Evolutionary conservation across 1,140 invertebrate species (phyloP), one percentile per base, ranked within the genome.

Genomic region (Phymorhynchus buccinoides): DNA sequence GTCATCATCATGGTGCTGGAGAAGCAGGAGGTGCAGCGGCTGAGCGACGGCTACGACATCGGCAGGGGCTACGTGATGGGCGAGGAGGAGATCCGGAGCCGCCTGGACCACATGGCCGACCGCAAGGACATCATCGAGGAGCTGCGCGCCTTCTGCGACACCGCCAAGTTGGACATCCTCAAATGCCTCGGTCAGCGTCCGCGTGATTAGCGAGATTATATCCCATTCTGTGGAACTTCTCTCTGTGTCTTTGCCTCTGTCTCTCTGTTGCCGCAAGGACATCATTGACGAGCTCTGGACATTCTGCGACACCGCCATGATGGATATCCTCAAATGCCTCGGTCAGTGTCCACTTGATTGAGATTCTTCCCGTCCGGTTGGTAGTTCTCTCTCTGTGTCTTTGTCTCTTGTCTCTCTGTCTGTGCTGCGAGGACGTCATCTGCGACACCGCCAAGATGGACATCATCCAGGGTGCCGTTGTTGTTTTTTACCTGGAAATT

Each of bases 41-140:
- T 94, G 9, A 91, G 90, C 82, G 90, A 91, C 44, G 93, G 92
- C 18, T 94, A 92, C 87, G 93, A 94, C 85, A 88, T 94, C 1
- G 93, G 91, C 3, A 91, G 94, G 91, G 95, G 95, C 22, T 95
- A 94, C 84, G 94, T 95, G 22, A 93, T 93, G 0, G 95, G 94
- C 0, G 94, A 95, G 62, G 94, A 95, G 86, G 95, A 95, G 89
- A 94, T 95, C 0, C 91, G 93, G 27, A 94, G 93, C 62, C 90
- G 95, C 16, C 90, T 95, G 4, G 94, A 94, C n/a, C 94, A 95
- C 85, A 92, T 95, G 85, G 93, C 95, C 4, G 94, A 95, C 68
- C 93, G 95, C 86, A 91, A 93, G 32, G 89, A 89, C 12, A 92
- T 93, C 16, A 88, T 88, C 30, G 86, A 88, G 77, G 85, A 88